Conservation (phyloP, 2,113 vertebrate species). For the Tychaedon coryphoeus region DNA sequence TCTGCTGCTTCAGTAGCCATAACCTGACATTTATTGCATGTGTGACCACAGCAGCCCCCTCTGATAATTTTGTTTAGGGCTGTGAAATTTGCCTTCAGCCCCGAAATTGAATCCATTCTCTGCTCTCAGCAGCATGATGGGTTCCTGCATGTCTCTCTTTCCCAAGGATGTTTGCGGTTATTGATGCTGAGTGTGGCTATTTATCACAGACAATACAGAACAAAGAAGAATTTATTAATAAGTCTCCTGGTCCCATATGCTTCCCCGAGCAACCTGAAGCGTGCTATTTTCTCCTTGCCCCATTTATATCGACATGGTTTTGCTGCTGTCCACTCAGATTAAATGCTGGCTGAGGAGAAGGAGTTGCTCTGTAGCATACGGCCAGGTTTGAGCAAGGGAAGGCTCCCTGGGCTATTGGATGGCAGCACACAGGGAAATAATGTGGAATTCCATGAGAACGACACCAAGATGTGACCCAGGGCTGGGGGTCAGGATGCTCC, state of each 20-base stretch:
- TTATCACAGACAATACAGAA: conserved; percentile 62
- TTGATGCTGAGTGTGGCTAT: conserved; percentile 50
- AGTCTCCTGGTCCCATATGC: conserved; percentile 6
- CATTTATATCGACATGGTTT: not conserved
- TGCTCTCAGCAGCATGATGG: conserved; percentile 24
- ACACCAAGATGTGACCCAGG: not conserved
- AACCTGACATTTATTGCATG: conserved; percentile 28
- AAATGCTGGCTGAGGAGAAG: not conserved
- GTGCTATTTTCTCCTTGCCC: conserved; percentile 29
- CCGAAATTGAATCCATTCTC: conserved; percentile 58
- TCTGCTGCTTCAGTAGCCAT: conserved; percentile 13
- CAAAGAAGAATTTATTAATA: conserved; percentile 68
- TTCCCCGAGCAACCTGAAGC: not conserved
- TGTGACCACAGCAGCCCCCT: conserved; percentile 14
- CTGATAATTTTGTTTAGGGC: conserved; percentile 60
- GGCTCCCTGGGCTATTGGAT: not conserved
- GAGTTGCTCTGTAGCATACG: not conserved
- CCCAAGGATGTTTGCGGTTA: conserved; percentile 63
- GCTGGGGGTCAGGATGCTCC: not conserved
- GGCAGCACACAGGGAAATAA: not conserved
- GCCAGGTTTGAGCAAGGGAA: not conserved
- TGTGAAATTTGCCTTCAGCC: conserved; percentile 67
- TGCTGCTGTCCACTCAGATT: conserved; percentile 20
- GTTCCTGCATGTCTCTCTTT: conserved; percentile 37
- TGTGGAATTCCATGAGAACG: fast-evolving